Evolutionary conservation across 2,888 invertebrate genomes (phyloP).

Genomic region (Melangyna quadrimaculata): DNA sequence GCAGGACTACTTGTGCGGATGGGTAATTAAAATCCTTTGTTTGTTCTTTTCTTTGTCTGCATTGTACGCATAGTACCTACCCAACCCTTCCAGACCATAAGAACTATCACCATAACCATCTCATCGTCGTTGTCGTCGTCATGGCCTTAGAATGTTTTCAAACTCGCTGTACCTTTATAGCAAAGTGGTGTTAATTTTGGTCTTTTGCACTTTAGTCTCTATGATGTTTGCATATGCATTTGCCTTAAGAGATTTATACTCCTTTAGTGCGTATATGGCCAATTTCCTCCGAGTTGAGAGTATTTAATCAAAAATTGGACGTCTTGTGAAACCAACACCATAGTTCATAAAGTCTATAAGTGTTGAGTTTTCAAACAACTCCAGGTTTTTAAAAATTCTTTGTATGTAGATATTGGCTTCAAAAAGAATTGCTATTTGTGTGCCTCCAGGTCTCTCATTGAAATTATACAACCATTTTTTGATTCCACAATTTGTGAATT

Average conservation of each 20-base stretch:
- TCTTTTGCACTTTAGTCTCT: not conserved
- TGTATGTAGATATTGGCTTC: no score
- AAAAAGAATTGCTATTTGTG: no score
- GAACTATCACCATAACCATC: not conserved
- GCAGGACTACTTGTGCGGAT: slow-evolving; percentile 89
- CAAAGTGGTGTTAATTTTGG: not conserved
- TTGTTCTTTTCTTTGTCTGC: slow-evolving; percentile 33
- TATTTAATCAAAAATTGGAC: slow-evolving; percentile 1
- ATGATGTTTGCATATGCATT: not conserved
- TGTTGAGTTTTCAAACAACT: not conserved
- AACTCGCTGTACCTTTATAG: not conserved
- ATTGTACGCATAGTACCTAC: no score
- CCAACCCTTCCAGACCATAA: not conserved
- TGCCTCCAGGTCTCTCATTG: not conserved
- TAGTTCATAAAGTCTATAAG: not conserved
- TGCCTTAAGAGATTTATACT: not conserved
- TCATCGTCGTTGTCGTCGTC: not conserved
- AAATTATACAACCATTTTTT: not conserved
- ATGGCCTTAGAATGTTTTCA: not conserved
- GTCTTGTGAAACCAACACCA: not conserved
- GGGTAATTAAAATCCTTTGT: slow-evolving; percentile 81
- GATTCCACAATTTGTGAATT: no score
- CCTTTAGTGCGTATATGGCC: not conserved
- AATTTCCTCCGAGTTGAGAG: not conserved
- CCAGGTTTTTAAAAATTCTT: not conserved